These are phyloP conservation scores for Apaloderma vittatum DNA, from an alignment of 2,113 vertebrate species.

Conservation along the genomic window DNA sequence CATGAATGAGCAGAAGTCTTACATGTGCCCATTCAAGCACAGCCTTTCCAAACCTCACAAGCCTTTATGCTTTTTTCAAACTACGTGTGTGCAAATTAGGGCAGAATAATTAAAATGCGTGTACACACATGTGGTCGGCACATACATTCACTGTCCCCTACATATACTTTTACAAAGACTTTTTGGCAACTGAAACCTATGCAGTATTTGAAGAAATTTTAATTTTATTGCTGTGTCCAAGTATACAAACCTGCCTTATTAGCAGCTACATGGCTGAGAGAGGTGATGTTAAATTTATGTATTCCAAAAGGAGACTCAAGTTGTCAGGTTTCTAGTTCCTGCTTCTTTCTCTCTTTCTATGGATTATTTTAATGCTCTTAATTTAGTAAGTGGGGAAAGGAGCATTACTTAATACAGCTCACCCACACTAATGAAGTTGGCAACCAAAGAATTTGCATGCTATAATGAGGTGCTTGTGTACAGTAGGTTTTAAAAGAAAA, in stretches of 20 bases:
- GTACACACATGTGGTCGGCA: rapidly evolving
- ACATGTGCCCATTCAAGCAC: rapidly evolving
- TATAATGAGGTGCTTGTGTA: conserved; percentile 59
- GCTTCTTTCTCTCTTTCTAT: not conserved
- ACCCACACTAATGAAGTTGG: conserved; percentile 10
- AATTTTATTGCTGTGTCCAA: not conserved
- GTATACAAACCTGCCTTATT: not conserved
- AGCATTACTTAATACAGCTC: conserved; percentile 24
- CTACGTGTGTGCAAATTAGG: not conserved
- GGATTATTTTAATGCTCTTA: conserved; percentile 32
- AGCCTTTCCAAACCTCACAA: not conserved
- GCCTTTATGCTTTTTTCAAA: not conserved
- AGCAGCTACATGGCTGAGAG: not conserved
- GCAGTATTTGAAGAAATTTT: not conserved
- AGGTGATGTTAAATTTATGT: not conserved
- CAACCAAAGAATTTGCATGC: conserved; percentile 39
- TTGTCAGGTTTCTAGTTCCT: not conserved
- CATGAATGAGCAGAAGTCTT: not conserved
- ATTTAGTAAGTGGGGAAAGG: conserved; percentile 8
- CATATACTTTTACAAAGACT: not conserved
- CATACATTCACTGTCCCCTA: not conserved
- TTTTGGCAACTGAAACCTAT: not conserved
- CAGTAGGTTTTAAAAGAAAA: conserved; percentile 22
- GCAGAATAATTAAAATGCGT: not conserved
- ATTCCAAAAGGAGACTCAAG: not conserved